A percentile compares a stretch with the other conserved stretches of the same genome.
Conservation (phyloP, 2,797 vertebrate species). For the Trematomus bernacchii region DNA sequence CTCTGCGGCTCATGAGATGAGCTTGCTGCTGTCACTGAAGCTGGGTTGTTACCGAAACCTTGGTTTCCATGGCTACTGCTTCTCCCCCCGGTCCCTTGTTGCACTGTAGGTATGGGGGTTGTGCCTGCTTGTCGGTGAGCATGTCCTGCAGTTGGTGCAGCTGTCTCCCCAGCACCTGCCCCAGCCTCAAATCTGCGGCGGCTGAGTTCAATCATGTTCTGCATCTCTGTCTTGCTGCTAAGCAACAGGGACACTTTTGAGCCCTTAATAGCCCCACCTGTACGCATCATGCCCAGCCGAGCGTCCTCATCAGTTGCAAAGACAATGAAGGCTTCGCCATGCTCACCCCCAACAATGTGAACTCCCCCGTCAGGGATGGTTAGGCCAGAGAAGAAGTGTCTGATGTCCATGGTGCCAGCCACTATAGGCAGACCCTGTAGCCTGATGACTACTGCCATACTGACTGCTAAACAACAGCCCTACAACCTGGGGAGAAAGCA, state of each 20-base stretch:
- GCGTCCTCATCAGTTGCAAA: slow-evolving; percentile 99
- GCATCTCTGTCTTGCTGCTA: slow-evolving; percentile 99
- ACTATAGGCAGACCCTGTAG: slow-evolving; percentile 99
- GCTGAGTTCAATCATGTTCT: slow-evolving; percentile 99
- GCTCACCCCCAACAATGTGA: slow-evolving; percentile 99
- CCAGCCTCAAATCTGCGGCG: slow-evolving; percentile 98
- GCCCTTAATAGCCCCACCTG: slow-evolving; percentile 98
- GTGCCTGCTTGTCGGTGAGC: slow-evolving; percentile 89
- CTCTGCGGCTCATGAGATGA: slow-evolving; percentile 90
- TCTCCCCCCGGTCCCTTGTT: slow-evolving; percentile 87
- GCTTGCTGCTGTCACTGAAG: slow-evolving; percentile 88
- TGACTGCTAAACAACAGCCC: slow-evolving; percentile 88
- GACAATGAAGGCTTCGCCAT: slow-evolving; percentile 99
- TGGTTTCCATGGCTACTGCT: slow-evolving; percentile 89
- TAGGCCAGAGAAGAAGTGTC: slow-evolving; percentile 99
- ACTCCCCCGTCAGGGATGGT: slow-evolving; percentile 99
- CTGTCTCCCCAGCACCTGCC: slow-evolving; percentile 72
- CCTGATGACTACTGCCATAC: slow-evolving; percentile 99
- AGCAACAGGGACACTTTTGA: slow-evolving; percentile 99
- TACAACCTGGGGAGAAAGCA: slow-evolving; percentile 99
- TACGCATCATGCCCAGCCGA: slow-evolving; percentile 99
- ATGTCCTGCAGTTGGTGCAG: slow-evolving; percentile 89
- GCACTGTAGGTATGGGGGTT: slow-evolving; percentile 74
- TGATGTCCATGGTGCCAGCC: slow-evolving; percentile 99
- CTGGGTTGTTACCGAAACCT: slow-evolving; percentile 86